These are phyloP conservation scores for Ciconia stormi DNA, from an alignment of 2,113 vertebrate species.

Conservation along the genomic window DNA sequence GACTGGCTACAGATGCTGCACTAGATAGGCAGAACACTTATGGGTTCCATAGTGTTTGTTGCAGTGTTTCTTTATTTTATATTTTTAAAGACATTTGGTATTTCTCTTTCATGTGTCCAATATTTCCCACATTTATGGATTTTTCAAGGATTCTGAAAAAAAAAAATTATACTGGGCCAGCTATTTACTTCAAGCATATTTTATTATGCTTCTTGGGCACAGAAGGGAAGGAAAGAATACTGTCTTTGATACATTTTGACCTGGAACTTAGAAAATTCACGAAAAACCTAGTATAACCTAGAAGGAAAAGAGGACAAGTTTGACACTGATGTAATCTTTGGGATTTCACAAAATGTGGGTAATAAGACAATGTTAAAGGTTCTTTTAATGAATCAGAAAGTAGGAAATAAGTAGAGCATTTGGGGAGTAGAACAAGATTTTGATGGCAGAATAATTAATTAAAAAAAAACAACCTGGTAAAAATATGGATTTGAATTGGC, in stretches of 20 bases:
- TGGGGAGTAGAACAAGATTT: background rate
- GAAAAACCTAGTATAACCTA: background rate
- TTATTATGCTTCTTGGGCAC: background rate
- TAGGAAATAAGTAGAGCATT: background rate
- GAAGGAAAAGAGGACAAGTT: background rate
- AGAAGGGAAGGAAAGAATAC: background rate
- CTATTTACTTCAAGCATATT: background rate
- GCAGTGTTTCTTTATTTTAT: background rate
- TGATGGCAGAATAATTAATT: background rate
- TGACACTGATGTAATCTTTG: background rate
- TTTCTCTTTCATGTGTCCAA: background rate
- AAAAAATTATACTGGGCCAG: background rate
- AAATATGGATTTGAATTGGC: background rate
- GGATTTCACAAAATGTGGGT: background rate
- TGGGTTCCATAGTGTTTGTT: background rate
- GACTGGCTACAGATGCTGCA: background rate
- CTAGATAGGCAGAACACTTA: background rate
- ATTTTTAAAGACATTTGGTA: background rate
- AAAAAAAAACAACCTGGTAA: background rate
- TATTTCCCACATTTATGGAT: background rate
- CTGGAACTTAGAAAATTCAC: background rate
- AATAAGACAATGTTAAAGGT: background rate
- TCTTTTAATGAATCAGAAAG: background rate
- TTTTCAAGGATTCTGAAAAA: background rate
- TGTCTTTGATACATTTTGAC: background rate